Conservation (phyloP, 2,797 vertebrate species). For the Clarias fuscus region DNA sequence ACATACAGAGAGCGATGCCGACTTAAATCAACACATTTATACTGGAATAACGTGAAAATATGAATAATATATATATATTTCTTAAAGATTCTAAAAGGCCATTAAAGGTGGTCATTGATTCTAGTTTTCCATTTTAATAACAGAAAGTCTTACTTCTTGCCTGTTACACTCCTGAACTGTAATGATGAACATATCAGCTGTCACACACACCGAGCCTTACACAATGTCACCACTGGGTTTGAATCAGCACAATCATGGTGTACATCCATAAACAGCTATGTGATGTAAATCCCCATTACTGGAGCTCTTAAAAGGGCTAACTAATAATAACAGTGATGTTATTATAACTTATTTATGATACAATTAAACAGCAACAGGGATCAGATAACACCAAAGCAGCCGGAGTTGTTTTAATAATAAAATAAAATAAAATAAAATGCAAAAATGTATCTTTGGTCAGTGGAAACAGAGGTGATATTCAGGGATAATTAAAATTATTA, state of each 20-base stretch:
- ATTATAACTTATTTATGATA: not conserved
- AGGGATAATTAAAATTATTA: not conserved
- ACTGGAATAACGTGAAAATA: conserved; percentile 23
- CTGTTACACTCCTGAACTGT: conserved; percentile 23
- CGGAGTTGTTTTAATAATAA: not conserved
- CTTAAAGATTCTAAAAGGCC: conserved; percentile 35
- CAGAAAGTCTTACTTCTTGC: conserved; percentile 14
- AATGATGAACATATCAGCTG: conserved; percentile 9
- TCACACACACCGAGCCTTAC: conserved; percentile 6
- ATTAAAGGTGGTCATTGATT: conserved; percentile 13
- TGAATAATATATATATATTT: not conserved
- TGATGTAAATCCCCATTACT: conserved; percentile 2
- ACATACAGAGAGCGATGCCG: conserved; percentile 46
- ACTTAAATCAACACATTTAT: conserved; percentile 18
- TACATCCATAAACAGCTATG: conserved; percentile 7
- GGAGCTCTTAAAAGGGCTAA: not conserved
- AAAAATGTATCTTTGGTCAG: not conserved
- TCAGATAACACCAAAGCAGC: conserved; percentile 1
- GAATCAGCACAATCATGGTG: conserved; percentile 21
- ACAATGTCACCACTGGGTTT: conserved; percentile 28
- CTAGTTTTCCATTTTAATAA: not conserved
- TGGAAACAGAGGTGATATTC: not conserved
- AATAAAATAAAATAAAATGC: not conserved
- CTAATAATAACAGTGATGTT: not conserved
- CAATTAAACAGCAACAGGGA: not conserved